Evolutionary conservation across 2,888 invertebrate species (phyloP).

Genomic region (Atrina japonica): DNA sequence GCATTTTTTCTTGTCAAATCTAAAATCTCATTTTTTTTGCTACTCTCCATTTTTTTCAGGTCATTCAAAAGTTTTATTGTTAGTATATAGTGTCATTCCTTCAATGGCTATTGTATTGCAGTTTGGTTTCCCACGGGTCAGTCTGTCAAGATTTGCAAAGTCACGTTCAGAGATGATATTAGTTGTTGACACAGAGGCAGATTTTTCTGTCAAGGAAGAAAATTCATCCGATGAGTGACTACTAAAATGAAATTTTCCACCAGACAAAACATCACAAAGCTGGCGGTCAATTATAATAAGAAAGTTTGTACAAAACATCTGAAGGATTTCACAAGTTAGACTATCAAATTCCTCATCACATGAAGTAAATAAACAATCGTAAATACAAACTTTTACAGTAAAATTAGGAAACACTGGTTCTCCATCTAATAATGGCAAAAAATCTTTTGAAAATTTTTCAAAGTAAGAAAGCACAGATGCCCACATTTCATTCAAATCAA

Average conservation of each 20-base stretch:
- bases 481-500: too few species aligned
- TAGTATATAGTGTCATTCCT: not conserved
- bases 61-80: constrained; percentile 1
- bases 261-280: not conserved
- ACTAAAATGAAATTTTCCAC: not conserved
- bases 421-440: constrained; percentile 9
- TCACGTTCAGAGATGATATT: not conserved
- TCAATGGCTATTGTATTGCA: not conserved
- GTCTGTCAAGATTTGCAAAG: not conserved
- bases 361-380: constrained; percentile 5
- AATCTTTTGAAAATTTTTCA: not conserved
- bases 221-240: not conserved
- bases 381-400: not conserved
- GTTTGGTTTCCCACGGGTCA: not conserved
- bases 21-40: not conserved
- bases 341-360: constrained; percentile 12
- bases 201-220: not conserved
- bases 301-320: constrained; percentile 25
- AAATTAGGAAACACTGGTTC: not conserved
- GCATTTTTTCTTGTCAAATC: not conserved
- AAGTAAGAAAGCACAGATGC: too few species aligned
- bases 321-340: constrained; percentile 14
- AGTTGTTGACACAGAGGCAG: not conserved
- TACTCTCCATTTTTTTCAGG: not conserved
- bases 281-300: constrained; percentile 19